Percentiles rank a stretch among this genome's conserved stretches.
phyloP scores from a whole-genome alignment of 92 coral and sea anemone species.

The Scolanthus callimorphus region DNA sequence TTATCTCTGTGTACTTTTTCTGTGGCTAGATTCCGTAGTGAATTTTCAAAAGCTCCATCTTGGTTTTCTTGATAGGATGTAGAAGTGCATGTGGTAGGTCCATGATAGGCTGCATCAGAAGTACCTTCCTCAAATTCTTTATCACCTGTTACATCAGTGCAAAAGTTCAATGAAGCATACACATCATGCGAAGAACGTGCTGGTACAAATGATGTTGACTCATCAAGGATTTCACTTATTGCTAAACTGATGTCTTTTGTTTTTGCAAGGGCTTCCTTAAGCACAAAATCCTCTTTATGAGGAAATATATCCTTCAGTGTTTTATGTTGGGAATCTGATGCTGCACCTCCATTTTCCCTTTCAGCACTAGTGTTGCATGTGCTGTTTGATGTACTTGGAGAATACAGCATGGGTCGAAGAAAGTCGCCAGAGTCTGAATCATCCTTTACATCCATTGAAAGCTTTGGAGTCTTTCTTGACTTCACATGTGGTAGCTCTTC shows the following conservation, averaged over 20 bases:
- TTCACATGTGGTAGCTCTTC: slow-evolving; percentile 6
- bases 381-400: slow-evolving; percentile 21
- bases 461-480: slow-evolving; percentile 4
- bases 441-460: slow-evolving; percentile 7
- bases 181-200: slow-evolving; percentile 26
- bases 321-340: no score
- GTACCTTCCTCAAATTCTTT: slow-evolving; percentile 23
- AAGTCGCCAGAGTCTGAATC: slow-evolving; percentile 19
- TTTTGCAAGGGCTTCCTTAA: slow-evolving; percentile 16
- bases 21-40: slow-evolving; percentile 21
- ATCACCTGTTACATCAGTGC: slow-evolving; percentile 21
- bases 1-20: slow-evolving; percentile 30
- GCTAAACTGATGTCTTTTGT: slow-evolving; percentile 33
- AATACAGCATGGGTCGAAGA: slow-evolving; percentile 11
- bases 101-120: slow-evolving; percentile 2
- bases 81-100: slow-evolving; percentile 12
- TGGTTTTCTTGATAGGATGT: slow-evolving; percentile 3
- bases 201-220: slow-evolving; percentile 13
- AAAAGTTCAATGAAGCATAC: slow-evolving; percentile 38
- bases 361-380: slow-evolving; percentile 8
- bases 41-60: slow-evolving; percentile 11
- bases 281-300: no score
- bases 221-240: slow-evolving; percentile 12
- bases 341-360: slow-evolving; percentile 1
- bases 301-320: no score